phyloP scores from a whole-genome alignment of 2,113 vertebrate species.

The Tauraco erythrolophus region DNA sequence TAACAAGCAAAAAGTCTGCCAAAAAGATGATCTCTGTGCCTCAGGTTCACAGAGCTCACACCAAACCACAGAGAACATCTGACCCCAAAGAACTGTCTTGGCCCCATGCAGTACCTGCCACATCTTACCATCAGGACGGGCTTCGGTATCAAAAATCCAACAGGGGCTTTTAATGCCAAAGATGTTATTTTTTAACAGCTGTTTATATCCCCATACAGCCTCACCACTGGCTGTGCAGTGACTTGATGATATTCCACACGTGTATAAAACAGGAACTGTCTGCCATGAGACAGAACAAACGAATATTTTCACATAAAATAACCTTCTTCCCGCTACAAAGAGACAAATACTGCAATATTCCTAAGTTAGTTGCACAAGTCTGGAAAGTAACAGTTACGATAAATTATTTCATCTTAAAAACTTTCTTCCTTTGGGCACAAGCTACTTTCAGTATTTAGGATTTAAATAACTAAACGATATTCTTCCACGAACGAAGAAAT shows the following conservation, averaged over 20 bases:
- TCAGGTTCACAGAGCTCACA: neutral
- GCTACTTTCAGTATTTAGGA: neutral
- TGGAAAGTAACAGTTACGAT: neutral
- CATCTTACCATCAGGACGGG: neutral
- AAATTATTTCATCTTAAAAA: neutral
- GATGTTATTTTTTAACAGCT: neutral
- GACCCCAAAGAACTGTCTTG: neutral
- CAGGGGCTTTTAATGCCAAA: neutral
- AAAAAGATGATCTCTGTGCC: neutral
- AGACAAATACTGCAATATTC: neutral
- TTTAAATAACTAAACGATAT: constrained; percentile 25
- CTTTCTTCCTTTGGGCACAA: neutral
- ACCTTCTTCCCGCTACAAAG: neutral
- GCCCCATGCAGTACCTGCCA: neutral
- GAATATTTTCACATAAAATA: neutral
- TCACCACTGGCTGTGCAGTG: neutral
- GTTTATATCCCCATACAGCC: neutral
- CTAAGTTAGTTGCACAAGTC: neutral
- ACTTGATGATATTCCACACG: neutral
- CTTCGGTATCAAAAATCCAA: neutral
- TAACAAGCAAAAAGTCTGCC: neutral
- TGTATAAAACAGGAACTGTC: neutral
- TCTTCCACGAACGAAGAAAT: constrained; percentile 13
- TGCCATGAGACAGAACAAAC: neutral
- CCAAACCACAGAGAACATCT: neutral